These are phyloP conservation scores for Pegoplata infirma DNA, from an alignment of 2,888 invertebrate species.

Conservation along the genomic window DNA sequence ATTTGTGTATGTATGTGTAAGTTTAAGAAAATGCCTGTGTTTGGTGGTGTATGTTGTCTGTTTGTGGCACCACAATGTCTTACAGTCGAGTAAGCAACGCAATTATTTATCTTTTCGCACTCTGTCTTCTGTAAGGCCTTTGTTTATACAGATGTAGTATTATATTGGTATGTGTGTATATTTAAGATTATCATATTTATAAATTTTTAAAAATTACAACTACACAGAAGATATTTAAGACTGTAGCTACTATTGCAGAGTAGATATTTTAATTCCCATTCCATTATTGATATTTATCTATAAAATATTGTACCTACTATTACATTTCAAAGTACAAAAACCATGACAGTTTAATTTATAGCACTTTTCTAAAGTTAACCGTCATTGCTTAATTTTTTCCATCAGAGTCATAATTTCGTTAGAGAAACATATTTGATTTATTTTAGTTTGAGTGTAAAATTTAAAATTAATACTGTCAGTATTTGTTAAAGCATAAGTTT, in stretches of 20 bases:
- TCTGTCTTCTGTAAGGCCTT: constrained; percentile 14
- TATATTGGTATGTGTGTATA: no score
- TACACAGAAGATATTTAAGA: no score
- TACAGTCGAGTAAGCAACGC: constrained; percentile 72
- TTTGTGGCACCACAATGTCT: constrained; percentile 64
- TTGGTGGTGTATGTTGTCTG: constrained; percentile 62
- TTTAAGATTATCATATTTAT: constrained; percentile 41
- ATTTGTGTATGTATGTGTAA: not conserved
- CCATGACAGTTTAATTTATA: constrained; percentile 49
- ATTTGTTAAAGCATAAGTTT: no score
- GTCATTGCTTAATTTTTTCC: constrained; percentile 1
- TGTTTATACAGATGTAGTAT: not conserved
- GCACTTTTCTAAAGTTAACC: constrained; percentile 27
- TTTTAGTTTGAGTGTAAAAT: constrained; percentile 8
- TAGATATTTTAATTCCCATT: no score
- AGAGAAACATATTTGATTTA: constrained; percentile 37
- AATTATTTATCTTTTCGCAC: constrained; percentile 72
- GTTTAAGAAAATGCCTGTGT: not conserved
- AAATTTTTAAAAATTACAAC: not conserved
- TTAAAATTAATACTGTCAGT: constrained; percentile 1
- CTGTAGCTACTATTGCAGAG: no score
- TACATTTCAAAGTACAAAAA: not conserved
- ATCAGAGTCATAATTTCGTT: constrained; percentile 15
- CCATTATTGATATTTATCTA: not conserved
- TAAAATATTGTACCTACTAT: not conserved